A percentile compares a stretch with the other conserved stretches of the same genome.
phyloP scores from a whole-genome alignment of 2,888 invertebrate species.

The Oscheius sp. region DNA sequence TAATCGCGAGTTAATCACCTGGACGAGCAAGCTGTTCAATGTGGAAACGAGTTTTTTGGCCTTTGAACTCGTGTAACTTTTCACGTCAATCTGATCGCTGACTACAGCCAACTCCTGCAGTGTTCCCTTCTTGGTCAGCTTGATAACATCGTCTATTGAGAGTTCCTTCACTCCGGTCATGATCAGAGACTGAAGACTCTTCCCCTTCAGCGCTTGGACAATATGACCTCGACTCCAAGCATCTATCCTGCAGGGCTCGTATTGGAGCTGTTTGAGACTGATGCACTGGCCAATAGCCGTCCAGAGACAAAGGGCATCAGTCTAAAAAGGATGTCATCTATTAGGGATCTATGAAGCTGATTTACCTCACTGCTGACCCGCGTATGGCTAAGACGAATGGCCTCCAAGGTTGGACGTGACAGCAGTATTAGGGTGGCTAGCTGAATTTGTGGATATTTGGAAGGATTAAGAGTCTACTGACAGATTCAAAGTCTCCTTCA shows the following conservation, averaged over 20 bases:
- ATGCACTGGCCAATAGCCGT: constrained; percentile 40
- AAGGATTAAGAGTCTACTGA: background rate
- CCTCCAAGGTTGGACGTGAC: constrained; percentile 25
- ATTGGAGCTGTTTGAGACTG: constrained; percentile 38
- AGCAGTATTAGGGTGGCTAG: constrained; percentile 26
- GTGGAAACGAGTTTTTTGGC: constrained; percentile 26
- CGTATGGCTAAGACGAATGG: constrained; percentile 35
- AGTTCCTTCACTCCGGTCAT: constrained; percentile 42
- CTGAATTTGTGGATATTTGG: constrained; percentile 2
- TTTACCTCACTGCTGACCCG: constrained; percentile 32
- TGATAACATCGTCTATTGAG: constrained; percentile 31
- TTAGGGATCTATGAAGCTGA: constrained; percentile 2
- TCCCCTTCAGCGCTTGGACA: constrained; percentile 25
- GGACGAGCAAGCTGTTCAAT: constrained; percentile 41
- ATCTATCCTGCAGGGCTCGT: constrained; percentile 43
- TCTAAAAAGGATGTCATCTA: constrained; percentile 30
- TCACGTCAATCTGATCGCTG: constrained; percentile 33
- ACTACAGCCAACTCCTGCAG: constrained; percentile 42
- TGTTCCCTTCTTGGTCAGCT: constrained; percentile 7
- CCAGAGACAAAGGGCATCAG: constrained; percentile 42
- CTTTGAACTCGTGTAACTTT: constrained; percentile 30
- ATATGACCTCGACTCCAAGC: constrained; percentile 39
- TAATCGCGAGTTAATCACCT: constrained; percentile 27
- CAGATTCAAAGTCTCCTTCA: constrained; percentile 11
- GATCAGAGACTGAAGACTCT: constrained; percentile 38